These are phyloP conservation scores for Drosophila repleta DNA, from an alignment of 1,140 invertebrate species.

Conservation along the genomic window DNA sequence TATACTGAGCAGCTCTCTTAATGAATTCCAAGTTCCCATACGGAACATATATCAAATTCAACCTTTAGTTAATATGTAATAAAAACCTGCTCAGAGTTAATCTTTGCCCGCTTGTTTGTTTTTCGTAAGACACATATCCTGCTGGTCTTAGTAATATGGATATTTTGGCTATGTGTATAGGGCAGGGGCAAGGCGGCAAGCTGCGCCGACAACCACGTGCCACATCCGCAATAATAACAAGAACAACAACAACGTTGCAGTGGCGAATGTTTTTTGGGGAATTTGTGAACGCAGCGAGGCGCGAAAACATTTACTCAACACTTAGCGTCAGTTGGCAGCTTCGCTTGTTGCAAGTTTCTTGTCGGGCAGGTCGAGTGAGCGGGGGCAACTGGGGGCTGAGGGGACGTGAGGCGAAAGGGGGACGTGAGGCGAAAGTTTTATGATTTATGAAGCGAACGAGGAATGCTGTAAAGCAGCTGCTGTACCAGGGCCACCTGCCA, in stretches of 20 bases:
- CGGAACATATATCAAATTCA: conserved; percentile 8
- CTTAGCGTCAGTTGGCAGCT: conserved; percentile 69
- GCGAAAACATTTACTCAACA: conserved; percentile 82
- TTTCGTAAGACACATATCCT: conserved; percentile 12
- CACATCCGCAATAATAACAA: conserved; percentile 48
- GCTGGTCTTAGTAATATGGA: conserved; percentile 30
- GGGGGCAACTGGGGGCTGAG: conserved; percentile 4
- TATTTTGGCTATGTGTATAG: conserved; percentile 3
- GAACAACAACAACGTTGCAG: conserved; percentile 8
- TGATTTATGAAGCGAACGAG: conserved; percentile 74
- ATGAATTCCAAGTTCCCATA: conserved; percentile 7
- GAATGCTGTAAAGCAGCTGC: conserved; percentile 58
- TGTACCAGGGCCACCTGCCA: conserved; percentile 19
- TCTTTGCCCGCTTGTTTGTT: not conserved
- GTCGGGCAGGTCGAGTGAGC: conserved; percentile 24
- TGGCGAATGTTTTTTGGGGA: conserved; percentile 54
- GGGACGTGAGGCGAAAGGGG: conserved; percentile 67
- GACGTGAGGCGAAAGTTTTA: conserved; percentile 74
- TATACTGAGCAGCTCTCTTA: not conserved
- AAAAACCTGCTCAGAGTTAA: conserved; percentile 3
- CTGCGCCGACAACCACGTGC: conserved; percentile 58
- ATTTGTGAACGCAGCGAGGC: conserved; percentile 70
- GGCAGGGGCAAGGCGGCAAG: conserved; percentile 8
- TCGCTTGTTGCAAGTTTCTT: conserved; percentile 38
- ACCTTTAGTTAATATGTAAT: not conserved